Conservation (phyloP, 1,140 invertebrate genomes). For the Drosophila melanica region DNA sequence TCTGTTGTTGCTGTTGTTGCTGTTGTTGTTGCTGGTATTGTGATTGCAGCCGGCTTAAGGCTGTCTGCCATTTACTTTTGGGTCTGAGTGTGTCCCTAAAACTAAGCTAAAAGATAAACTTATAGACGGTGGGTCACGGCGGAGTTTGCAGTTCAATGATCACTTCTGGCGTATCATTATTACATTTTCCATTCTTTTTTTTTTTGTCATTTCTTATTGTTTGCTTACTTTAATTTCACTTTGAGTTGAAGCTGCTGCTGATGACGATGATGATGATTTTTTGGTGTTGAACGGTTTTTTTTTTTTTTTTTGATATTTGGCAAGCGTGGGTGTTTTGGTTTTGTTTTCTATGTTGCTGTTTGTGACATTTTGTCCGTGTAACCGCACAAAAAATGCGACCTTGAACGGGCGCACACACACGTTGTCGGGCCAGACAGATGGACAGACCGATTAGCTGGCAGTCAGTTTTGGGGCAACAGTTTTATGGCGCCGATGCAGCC, state of each 20-base stretch:
- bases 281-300: conserved; percentile 31
- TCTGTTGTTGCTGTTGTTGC: conserved; percentile 2
- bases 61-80: conserved; percentile 30
- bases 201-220: conserved; percentile 24
- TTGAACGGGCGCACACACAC: conserved; percentile 59
- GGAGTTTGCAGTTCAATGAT: conserved; percentile 17
- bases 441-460: neutral
- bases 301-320: conserved; percentile 18
- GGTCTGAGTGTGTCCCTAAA: conserved; percentile 25
- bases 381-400: conserved; percentile 54
- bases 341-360: conserved; percentile 55
- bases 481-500: conserved; percentile 41
- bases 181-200: conserved; percentile 1
- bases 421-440: conserved; percentile 15
- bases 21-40: conserved; percentile 3
- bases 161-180: neutral
- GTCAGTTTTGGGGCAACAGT: conserved; percentile 24
- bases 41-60: conserved; percentile 57
- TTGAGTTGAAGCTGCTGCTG: conserved; percentile 28
- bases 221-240: conserved; percentile 69
- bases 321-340: conserved; percentile 13
- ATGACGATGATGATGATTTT: conserved; percentile 24
- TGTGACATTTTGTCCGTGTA: conserved; percentile 62
- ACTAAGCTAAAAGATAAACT: conserved; percentile 57
- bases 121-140: conserved; percentile 34